Conservation (phyloP, 2,797 vertebrate species). For the Chaenodraco wilsoni region DNA sequence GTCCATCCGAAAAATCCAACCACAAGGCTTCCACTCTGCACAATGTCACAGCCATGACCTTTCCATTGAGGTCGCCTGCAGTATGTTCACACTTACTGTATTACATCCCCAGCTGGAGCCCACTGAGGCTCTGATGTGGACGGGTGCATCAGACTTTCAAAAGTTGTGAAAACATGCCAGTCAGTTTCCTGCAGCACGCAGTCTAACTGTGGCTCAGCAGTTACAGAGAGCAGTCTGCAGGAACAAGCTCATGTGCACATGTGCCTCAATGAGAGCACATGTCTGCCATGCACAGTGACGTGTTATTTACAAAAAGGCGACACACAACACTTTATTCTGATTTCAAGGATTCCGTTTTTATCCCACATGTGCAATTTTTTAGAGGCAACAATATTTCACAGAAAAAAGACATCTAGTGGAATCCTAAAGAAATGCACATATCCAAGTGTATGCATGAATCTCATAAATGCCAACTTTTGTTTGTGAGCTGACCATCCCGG, state of each 20-base stretch:
- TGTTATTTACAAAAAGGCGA: conserved; percentile 17
- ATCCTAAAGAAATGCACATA: background rate
- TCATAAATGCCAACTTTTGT: conserved; percentile 1
- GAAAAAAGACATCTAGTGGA: background rate
- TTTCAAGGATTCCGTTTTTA: conserved; percentile 16
- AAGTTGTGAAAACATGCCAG: conserved; percentile 48
- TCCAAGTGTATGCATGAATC: background rate
- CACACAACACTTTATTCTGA: background rate
- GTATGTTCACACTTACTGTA: conserved; percentile 60
- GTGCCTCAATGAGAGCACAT: conserved; percentile 30
- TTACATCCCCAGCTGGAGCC: conserved; percentile 45
- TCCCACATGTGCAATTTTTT: background rate
- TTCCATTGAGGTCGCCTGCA: conserved; percentile 46
- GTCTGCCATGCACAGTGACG: conserved; percentile 13
- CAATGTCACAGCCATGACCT: conserved; percentile 23
- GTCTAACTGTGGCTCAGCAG: background rate
- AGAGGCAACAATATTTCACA: conserved; percentile 5
- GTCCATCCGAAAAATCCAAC: conserved; percentile 22
- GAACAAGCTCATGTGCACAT: conserved; percentile 16
- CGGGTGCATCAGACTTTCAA: conserved; percentile 37
- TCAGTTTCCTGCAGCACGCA: conserved; percentile 30
- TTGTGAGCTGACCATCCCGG: background rate
- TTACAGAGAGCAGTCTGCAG: conserved; percentile 14
- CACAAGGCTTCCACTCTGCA: conserved; percentile 14
- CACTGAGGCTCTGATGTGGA: conserved; percentile 9